Evolutionary conservation across 2,113 vertebrate species (phyloP), one percentile per base, ranked within the genome.

Genomic region (Phodopus roborovskii): DNA sequence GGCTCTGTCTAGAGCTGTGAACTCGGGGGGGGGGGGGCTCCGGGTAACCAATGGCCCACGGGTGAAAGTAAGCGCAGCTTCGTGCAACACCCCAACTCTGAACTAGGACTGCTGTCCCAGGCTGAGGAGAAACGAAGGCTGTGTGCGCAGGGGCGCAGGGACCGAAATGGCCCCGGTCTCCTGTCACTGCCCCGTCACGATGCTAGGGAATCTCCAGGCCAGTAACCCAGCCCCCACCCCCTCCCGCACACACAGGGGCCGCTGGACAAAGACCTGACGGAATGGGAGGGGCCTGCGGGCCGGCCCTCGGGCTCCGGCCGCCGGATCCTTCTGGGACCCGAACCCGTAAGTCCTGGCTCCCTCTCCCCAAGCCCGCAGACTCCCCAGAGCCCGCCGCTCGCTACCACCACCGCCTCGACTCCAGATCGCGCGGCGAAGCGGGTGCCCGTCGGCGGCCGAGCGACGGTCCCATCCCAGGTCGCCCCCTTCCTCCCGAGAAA

Each of bases 181-280:
- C 97, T 98, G 97, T 98, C 97, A 97, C 97, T 93, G 96, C 92
- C 95, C 96, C 78, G 74, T 84, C 93, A 70, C 92, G 70, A 87
- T 84, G 97, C 96, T 30, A 95, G 96, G 96, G 96, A 91, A 96
- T 92, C 96, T 97, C 86, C 70, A 13, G 94, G 91, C 88, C 93
- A 8, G 89, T 64, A 91, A 94, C 95, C 97, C 95, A 93, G 96
- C 83, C 96, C 97, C 96, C 94, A 93, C 84, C 91, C 91, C 95
- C 92, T 81, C 96, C 95, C 85, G 75, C 96, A 91, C 94, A 75
- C 97, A 66, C 92, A 88, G 82, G 92, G 96, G 90, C 96, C 95
- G 95, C 97, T 50, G 97, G 98, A 97, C 97, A 97, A 98, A 98
- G 98, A 98, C 97, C 97, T 97, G 96, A 96, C 97, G 85, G 97